Percentiles rank a stretch among this genome's conserved stretches.
Evolutionary conservation across 2,888 invertebrate species (phyloP).

Genomic region (Venusia cambrica): DNA sequence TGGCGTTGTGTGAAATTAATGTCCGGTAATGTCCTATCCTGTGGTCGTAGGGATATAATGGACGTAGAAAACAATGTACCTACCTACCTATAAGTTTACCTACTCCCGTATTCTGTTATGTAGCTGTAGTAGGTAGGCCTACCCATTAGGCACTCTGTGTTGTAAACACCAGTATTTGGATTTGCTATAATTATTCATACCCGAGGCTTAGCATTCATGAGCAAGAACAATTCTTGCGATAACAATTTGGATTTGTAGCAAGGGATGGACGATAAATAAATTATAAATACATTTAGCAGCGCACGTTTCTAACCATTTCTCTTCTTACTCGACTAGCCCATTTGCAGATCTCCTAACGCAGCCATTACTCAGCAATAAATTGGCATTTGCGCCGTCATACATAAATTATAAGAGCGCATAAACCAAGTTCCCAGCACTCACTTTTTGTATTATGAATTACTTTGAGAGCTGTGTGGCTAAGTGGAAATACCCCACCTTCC

Average conservation of each 20-base stretch:
- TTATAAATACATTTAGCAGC: slow-evolving; percentile 77
- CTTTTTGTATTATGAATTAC: slow-evolving; percentile 50
- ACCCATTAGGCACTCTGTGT: too few species aligned
- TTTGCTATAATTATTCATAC: slow-evolving; percentile 45
- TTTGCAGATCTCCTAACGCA: slow-evolving; percentile 79
- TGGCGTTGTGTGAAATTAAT: too few species aligned
- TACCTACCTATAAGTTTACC: too few species aligned
- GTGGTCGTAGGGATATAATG: too few species aligned
- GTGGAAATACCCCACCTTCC: too few species aligned
- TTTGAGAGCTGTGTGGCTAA: too few species aligned
- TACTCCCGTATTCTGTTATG: too few species aligned
- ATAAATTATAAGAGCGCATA: slow-evolving; percentile 74
- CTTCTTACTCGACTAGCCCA: slow-evolving; percentile 77
- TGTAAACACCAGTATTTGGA: slow-evolving; percentile 21
- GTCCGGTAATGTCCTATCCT: too few species aligned
- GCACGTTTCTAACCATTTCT: slow-evolving; percentile 75
- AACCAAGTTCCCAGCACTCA: slow-evolving; percentile 68
- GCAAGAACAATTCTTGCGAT: slow-evolving; percentile 54
- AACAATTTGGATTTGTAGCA: slow-evolving; percentile 70
- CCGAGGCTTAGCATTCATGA: slow-evolving; percentile 33
- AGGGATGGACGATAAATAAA: slow-evolving; percentile 72
- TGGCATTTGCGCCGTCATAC: slow-evolving; percentile 80
- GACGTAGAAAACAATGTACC: too few species aligned
- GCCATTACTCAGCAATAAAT: slow-evolving; percentile 81
- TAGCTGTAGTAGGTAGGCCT: too few species aligned